Percentiles rank a stretch among this genome's conserved stretches.
These are phyloP conservation scores for Himalopsyche phryganea DNA, from an alignment of 1,140 invertebrate genomes.

Conservation along the genomic window DNA sequence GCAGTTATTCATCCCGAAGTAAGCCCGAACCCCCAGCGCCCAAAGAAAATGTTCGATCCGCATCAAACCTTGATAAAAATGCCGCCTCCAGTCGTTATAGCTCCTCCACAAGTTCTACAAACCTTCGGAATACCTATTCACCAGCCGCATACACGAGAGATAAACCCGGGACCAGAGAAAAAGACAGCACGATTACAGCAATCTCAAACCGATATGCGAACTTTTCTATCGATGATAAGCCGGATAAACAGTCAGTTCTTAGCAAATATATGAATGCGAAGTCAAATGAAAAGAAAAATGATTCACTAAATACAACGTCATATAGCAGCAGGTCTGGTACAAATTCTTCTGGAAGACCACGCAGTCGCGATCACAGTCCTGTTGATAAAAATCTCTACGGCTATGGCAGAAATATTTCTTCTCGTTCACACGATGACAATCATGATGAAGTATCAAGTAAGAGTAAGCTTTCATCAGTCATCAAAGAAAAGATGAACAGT, in stretches of 20 bases:
- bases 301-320: too few relatives aligned
- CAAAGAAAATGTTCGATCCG: constrained; percentile 16
- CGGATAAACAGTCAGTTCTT: constrained; percentile 23
- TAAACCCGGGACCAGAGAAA: constrained; percentile 22
- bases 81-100: constrained; percentile 15
- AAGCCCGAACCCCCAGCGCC: constrained; percentile 14
- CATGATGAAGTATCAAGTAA: constrained; percentile 10
- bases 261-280: constrained; percentile 29
- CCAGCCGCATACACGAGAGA: constrained; percentile 26
- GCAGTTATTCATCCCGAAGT: constrained; percentile 22
- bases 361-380: constrained; percentile 43
- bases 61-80: constrained; percentile 15
- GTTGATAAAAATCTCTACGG: constrained; percentile 35
- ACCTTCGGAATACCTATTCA: constrained; percentile 14
- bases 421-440: constrained; percentile 4
- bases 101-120: constrained; percentile 17
- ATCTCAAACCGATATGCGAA: constrained; percentile 16
- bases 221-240: constrained; percentile 21
- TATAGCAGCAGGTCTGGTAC: constrained; percentile 17
- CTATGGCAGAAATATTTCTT: constrained; percentile 19
- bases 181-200: constrained; percentile 8
- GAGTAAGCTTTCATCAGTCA: constrained; percentile 12
- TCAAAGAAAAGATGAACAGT: constrained; percentile 14
- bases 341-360: constrained; percentile 37
- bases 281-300: constrained; percentile 18